phyloP scores from a whole-genome alignment of 1,140 invertebrate genomes.

The Macrocentrus cingulum region DNA sequence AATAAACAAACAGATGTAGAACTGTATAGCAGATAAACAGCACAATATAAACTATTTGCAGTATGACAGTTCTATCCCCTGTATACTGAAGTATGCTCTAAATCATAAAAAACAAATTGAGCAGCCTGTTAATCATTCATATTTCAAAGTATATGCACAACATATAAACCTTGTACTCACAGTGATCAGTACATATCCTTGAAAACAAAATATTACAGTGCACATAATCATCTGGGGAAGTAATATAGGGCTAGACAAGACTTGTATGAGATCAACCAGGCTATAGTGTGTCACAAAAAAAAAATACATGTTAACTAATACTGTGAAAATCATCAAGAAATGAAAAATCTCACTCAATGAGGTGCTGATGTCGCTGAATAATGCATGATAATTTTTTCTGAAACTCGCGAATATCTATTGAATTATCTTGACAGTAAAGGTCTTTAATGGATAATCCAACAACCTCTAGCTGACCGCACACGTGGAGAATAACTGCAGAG shows the following conservation, averaged over 20 bases:
- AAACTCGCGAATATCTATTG: neutral
- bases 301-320: neutral
- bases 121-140: too few relatives aligned
- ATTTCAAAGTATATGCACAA: too few relatives aligned
- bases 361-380: neutral
- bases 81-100: neutral
- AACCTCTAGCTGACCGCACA: conserved; percentile 55
- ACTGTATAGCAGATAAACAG: conserved; percentile 22
- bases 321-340: neutral
- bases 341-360: neutral
- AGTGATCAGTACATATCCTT: conserved; percentile 21
- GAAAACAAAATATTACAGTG: conserved; percentile 22
- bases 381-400: neutral
- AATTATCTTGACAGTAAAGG: neutral
- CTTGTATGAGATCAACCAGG: conserved; percentile 23
- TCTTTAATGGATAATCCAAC: conserved; percentile 21
- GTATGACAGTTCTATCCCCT: neutral
- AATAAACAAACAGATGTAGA: conserved; percentile 26
- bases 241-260: conserved; percentile 31
- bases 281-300: conserved; percentile 21
- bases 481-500: conserved; percentile 55
- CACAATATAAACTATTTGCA: conserved; percentile 20
- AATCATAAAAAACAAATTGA: neutral
- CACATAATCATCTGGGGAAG: conserved; percentile 24
- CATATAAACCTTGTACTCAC: too few relatives aligned